phyloP scores from a whole-genome alignment of 2,888 invertebrate genomes.

The Harpalus rubripes region DNA sequence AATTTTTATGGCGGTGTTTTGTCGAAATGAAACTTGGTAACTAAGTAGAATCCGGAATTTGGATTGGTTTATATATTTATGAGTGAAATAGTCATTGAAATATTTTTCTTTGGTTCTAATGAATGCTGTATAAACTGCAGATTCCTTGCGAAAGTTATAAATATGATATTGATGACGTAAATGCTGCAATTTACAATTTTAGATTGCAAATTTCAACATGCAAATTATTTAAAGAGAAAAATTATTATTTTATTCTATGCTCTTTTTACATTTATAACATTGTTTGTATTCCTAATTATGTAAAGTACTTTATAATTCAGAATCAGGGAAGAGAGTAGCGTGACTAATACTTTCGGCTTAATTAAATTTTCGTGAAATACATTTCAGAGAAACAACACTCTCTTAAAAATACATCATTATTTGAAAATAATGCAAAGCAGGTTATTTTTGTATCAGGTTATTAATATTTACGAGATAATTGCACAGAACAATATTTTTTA shows the following conservation, averaged over 20 bases:
- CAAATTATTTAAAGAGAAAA: conserved; percentile 4
- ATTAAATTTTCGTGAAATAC: conserved; percentile 25
- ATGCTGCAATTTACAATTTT: background rate
- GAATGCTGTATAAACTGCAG: no score
- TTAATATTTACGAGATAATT: conserved; percentile 26
- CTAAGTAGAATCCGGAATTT: no score
- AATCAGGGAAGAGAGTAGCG: conserved; percentile 16
- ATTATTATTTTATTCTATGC: background rate
- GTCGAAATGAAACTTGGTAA: no score
- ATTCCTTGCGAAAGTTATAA: background rate
- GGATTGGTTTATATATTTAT: no score
- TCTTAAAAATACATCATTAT: conserved; percentile 6
- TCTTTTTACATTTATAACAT: conserved; percentile 3
- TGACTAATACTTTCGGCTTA: conserved; percentile 27
- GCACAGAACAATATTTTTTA: background rate
- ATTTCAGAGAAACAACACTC: background rate
- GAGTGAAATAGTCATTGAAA: no score
- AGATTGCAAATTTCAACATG: background rate
- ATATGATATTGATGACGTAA: background rate
- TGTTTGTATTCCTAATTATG: conserved; percentile 33
- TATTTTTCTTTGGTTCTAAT: no score
- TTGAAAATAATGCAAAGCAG: conserved; percentile 15
- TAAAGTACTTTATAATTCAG: conserved; percentile 4
- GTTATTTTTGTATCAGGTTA: conserved; percentile 14
- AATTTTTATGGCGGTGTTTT: no score